A percentile compares a stretch with the other conserved stretches of the same genome.
These are phyloP conservation scores for Sebastes baramenuke DNA, from an alignment of 2,797 vertebrate species.

Conservation along the genomic window DNA sequence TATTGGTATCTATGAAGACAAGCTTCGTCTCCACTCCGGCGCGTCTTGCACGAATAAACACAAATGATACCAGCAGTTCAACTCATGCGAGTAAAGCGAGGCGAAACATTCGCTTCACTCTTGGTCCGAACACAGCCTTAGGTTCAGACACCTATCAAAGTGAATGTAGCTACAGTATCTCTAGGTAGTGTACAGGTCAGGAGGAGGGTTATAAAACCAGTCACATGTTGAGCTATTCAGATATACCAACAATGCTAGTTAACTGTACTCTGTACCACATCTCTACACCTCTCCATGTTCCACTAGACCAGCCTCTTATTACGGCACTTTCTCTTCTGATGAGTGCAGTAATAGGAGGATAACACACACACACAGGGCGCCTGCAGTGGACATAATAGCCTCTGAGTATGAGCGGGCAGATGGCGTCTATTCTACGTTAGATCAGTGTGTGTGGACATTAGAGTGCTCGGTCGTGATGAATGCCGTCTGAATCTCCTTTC, in stretches of 20 bases:
- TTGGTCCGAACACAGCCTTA: neutral
- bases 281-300: neutral
- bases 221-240: neutral
- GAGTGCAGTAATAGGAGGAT: conserved; percentile 4
- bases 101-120: neutral
- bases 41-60: no score
- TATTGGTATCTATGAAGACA: no score
- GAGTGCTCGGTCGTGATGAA: conserved; percentile 52
- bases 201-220: neutral
- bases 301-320: conserved; percentile 17
- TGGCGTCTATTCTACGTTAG: conserved; percentile 30
- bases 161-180: neutral
- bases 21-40: no score
- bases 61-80: no score
- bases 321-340: conserved; percentile 32
- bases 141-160: neutral
- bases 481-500: conserved; percentile 32
- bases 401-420: conserved; percentile 46
- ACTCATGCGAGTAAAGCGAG: no score
- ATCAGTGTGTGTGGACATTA: conserved; percentile 71
- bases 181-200: no score
- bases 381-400: conserved; percentile 59
- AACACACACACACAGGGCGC: conserved; percentile 1
- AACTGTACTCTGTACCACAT: neutral
- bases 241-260: neutral